A percentile compares a stretch with the other conserved stretches of the same genome.
Conservation (phyloP, 2,113 vertebrate genomes). For the Crotalus horridus region DNA sequence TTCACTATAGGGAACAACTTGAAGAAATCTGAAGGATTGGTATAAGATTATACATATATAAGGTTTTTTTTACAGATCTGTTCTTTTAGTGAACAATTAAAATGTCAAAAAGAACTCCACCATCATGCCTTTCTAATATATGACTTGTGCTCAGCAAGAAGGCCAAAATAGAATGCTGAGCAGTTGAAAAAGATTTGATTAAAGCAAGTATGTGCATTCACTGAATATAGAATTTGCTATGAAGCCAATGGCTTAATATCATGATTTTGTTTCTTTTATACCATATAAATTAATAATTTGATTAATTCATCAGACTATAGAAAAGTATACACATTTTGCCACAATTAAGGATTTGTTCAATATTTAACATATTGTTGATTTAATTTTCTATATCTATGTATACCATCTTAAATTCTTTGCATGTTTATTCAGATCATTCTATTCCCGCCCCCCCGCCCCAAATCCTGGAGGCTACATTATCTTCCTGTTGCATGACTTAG, state of each 20-base stretch:
- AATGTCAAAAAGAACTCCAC: constrained; percentile 2
- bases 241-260: neutral
- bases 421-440: neutral
- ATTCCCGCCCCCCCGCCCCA: neutral
- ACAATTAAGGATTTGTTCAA: neutral
- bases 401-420: neutral
- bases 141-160: neutral
- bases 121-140: neutral
- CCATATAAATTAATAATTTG: neutral
- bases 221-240: neutral
- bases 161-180: neutral
- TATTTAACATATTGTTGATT: neutral
- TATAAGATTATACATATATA: neutral
- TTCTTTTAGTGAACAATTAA: constrained; percentile 24
- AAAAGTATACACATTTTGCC: neutral
- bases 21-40: neutral
- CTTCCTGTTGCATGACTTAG: neutral
- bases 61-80: constrained; percentile 9
- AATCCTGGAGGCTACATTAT: neutral
- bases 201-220: neutral
- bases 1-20: neutral
- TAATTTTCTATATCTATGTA: neutral
- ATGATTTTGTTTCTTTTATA: neutral
- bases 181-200: constrained; percentile 4
- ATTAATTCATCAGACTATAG: neutral